Conservation (phyloP, 2,797 vertebrate species). For the Scolopax bukidnonensis region DNA sequence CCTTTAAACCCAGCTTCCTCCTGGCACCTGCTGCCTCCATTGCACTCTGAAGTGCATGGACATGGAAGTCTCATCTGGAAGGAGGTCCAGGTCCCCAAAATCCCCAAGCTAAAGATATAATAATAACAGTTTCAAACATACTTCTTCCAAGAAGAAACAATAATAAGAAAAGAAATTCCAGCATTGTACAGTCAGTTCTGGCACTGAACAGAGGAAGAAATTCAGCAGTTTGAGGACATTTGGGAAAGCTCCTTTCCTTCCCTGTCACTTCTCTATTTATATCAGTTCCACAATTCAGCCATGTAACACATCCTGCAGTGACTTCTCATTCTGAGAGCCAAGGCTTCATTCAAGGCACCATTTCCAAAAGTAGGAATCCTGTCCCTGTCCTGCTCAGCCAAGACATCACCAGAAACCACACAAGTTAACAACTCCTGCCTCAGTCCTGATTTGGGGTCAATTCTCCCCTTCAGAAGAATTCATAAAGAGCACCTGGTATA, state of each 20-base stretch:
- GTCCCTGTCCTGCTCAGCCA: neutral
- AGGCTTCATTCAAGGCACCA: neutral
- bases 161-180: neutral
- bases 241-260: neutral
- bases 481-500: neutral
- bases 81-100: neutral
- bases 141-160: neutral
- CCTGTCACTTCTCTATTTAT: neutral
- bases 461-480: neutral
- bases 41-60: rapidly evolving
- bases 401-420: neutral
- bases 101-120: neutral
- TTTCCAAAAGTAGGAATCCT: neutral
- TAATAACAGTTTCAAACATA: neutral
- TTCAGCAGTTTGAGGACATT: neutral
- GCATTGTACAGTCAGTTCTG: neutral
- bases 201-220: neutral
- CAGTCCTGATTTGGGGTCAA: neutral
- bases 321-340: neutral
- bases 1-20: neutral
- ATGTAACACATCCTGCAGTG: neutral
- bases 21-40: neutral
- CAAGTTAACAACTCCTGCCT: neutral
- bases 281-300: neutral
- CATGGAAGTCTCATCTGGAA: neutral